These are phyloP conservation scores for Neosilurus hyrtlii DNA, from an alignment of 2,797 vertebrate species.

Conservation along the genomic window DNA sequence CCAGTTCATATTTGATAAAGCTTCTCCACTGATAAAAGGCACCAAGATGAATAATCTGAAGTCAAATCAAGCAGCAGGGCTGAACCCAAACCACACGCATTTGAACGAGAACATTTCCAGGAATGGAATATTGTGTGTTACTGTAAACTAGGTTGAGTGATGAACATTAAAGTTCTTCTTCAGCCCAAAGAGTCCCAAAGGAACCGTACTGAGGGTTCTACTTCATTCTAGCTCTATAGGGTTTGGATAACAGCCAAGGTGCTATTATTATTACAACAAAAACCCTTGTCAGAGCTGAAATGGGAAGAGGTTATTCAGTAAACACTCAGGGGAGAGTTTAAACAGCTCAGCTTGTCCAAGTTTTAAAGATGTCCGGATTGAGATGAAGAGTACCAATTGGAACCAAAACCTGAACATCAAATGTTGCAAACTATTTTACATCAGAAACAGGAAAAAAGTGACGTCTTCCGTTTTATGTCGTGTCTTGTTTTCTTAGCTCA, in stretches of 20 bases:
- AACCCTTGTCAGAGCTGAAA: conserved; percentile 2
- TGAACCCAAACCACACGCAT: conserved; percentile 8
- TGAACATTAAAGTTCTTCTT: conserved; percentile 6
- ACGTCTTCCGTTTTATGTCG: neutral
- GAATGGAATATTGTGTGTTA: conserved; percentile 4
- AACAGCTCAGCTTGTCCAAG: neutral
- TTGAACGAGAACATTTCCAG: conserved; percentile 15
- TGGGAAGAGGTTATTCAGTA: neutral
- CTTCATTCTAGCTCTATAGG: neutral
- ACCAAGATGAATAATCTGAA: conserved; percentile 10
- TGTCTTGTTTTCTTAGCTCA: neutral
- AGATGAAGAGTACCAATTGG: neutral
- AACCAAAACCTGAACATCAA: neutral
- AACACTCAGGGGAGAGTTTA: conserved; percentile 11
- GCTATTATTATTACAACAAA: neutral
- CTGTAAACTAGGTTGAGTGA: conserved; percentile 25
- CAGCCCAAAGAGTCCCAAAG: conserved; percentile 12
- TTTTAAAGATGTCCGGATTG: neutral
- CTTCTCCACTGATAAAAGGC: neutral
- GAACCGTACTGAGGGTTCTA: neutral
- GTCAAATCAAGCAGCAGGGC: neutral
- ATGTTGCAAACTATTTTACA: neutral
- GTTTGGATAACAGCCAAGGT: neutral
- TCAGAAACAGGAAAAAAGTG: neutral
- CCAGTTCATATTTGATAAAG: neutral